These are phyloP conservation scores for Bombycilla garrulus DNA, from an alignment of 2,113 vertebrate genomes.

Conservation along the genomic window DNA sequence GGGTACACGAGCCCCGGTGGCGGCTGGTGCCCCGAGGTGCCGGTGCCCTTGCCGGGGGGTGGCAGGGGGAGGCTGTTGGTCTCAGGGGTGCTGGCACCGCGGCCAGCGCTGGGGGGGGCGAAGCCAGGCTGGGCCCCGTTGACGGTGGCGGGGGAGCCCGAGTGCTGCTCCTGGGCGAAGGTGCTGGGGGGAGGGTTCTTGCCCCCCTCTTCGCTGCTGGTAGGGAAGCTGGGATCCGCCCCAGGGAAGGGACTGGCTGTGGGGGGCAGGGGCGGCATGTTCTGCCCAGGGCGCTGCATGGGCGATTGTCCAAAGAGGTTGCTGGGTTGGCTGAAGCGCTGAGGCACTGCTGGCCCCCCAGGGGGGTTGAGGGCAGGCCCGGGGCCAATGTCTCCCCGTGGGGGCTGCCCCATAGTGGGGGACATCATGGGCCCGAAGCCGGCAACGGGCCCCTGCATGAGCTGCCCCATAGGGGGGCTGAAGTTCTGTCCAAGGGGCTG, in stretches of 20 bases:
- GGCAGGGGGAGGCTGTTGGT: constrained; percentile 58
- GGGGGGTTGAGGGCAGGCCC: constrained; percentile 81
- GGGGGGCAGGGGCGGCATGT: constrained; percentile 79
- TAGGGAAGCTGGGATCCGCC: constrained; percentile 71
- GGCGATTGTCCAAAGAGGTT: constrained; percentile 88
- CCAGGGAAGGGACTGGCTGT: constrained; percentile 80
- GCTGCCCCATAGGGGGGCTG: constrained; percentile 84
- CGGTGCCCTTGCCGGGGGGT: background rate
- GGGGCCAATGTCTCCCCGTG: constrained; percentile 77
- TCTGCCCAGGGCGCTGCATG: constrained; percentile 81
- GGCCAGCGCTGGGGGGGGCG: background rate
- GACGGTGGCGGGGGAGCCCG: constrained; percentile 67
- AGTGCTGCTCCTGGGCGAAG: constrained; percentile 72
- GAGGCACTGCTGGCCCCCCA: constrained; percentile 59
- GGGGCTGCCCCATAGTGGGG: constrained; percentile 78
- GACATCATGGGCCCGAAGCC: constrained; percentile 93
- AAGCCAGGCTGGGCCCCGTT: constrained; percentile 75
- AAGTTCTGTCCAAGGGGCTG: constrained; percentile 82
- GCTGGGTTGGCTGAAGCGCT: constrained; percentile 81
- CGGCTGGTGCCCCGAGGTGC: constrained; percentile 68
- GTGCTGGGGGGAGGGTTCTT: constrained; percentile 64
- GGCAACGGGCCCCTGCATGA: constrained; percentile 82
- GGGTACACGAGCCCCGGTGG: constrained; percentile 86
- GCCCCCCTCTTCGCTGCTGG: constrained; percentile 66
- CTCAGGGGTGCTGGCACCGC: constrained; percentile 78